These are phyloP conservation scores for Drosophila peninsularis DNA, from an alignment of 2,888 invertebrate genomes.

Conservation along the genomic window DNA sequence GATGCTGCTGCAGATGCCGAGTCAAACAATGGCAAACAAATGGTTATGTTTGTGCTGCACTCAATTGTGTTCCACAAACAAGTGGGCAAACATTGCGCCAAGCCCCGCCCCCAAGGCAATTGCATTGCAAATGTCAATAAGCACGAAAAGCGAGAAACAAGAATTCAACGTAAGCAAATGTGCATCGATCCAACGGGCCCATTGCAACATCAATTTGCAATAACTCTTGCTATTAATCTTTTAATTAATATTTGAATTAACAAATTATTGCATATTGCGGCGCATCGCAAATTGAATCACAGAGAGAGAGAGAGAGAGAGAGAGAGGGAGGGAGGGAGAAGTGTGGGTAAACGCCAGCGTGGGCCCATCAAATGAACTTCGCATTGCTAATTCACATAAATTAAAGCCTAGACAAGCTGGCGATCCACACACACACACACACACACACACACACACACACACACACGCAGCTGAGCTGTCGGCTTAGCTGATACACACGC, in stretches of 20 bases:
- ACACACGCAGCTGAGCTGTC: slow-evolving; percentile 24
- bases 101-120: slow-evolving; percentile 57
- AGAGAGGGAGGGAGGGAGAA: slow-evolving; percentile 4
- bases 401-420: slow-evolving; percentile 66
- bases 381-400: slow-evolving; percentile 81
- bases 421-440: slow-evolving; percentile 37
- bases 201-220: slow-evolving; percentile 63
- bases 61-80: slow-evolving; percentile 34
- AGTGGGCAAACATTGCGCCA: slow-evolving; percentile 48
- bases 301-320: slow-evolving; percentile 15
- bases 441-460: slow-evolving; percentile 16
- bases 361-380: slow-evolving; percentile 75
- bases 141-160: slow-evolving; percentile 19
- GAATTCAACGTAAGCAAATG: slow-evolving; percentile 27
- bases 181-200: no score
- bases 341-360: slow-evolving; percentile 31
- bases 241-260: slow-evolving; percentile 78
- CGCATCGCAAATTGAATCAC: slow-evolving; percentile 37
- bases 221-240: slow-evolving; percentile 64
- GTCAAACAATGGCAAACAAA: slow-evolving; percentile 33
- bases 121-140: slow-evolving; percentile 64
- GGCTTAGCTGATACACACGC: slow-evolving; percentile 20
- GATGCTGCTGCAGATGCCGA: slow-evolving; percentile 22
- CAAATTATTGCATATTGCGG: slow-evolving; percentile 64
- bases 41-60: slow-evolving; percentile 17